These are phyloP conservation scores for Chrysolina haemoptera DNA, from an alignment of 2,888 invertebrate species.

Conservation along the genomic window DNA sequence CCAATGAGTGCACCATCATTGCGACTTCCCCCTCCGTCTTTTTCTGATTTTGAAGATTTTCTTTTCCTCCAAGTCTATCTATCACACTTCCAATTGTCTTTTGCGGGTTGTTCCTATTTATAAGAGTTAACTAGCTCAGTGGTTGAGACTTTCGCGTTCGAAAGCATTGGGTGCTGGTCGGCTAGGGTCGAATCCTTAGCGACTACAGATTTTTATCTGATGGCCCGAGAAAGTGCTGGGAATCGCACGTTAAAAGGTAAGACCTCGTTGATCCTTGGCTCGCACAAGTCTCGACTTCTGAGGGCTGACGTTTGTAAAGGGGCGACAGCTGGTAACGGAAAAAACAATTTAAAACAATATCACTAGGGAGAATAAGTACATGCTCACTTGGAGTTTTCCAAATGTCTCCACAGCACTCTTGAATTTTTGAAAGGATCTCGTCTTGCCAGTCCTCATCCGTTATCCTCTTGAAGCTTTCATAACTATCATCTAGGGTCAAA, in stretches of 20 bases:
- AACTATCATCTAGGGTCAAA: constrained; percentile 29
- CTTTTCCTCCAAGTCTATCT: constrained; percentile 34
- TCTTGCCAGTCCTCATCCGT: constrained; percentile 28
- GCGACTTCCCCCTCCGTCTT: constrained; percentile 39
- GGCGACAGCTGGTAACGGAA: too few relatives aligned
- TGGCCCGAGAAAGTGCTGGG: too few relatives aligned
- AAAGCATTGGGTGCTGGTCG: too few relatives aligned
- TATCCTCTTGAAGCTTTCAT: constrained; percentile 24
- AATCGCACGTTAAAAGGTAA: too few relatives aligned
- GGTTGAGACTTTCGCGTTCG: too few relatives aligned
- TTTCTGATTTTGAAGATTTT: constrained; percentile 33
- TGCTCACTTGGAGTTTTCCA: constrained; percentile 33
- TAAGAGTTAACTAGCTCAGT: too few relatives aligned
- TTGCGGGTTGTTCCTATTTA: constrained; percentile 12
- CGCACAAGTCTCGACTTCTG: too few relatives aligned
- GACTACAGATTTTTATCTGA: too few relatives aligned
- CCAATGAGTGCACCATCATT: constrained; percentile 43
- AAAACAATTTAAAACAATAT: too few relatives aligned
- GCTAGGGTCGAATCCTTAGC: too few relatives aligned
- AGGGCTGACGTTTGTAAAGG: too few relatives aligned
- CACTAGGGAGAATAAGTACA: constrained; percentile 36
- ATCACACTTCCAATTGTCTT: constrained; percentile 31
- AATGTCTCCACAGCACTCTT: constrained; percentile 19
- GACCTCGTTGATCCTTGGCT: too few relatives aligned
- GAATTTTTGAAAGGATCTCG: constrained; percentile 15